Conservation (phyloP, 2,797 vertebrate genomes). For the Gymnocypris eckloni region DNA sequence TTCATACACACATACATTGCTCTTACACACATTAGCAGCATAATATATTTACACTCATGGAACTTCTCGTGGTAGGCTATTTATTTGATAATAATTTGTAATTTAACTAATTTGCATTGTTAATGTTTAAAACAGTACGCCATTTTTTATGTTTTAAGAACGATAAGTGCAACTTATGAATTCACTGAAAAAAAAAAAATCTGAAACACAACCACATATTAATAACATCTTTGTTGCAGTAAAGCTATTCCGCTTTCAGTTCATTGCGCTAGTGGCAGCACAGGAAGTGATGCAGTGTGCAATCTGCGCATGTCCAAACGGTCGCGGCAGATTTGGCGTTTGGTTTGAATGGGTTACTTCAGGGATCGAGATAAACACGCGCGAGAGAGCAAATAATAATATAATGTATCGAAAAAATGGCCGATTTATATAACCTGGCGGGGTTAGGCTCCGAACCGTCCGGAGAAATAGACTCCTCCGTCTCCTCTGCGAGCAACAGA, state of each 20-base stretch:
- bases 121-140: neutral
- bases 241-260: neutral
- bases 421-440: slow-evolving; percentile 53
- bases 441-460: slow-evolving; percentile 54
- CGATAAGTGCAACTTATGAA: neutral
- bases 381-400: slow-evolving; percentile 45
- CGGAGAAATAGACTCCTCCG: slow-evolving; percentile 55
- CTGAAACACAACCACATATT: neutral
- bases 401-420: slow-evolving; percentile 74
- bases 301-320: slow-evolving; percentile 76
- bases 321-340: slow-evolving; percentile 80
- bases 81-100: neutral
- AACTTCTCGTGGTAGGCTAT: neutral
- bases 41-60: neutral
- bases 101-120: neutral
- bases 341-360: slow-evolving; percentile 68
- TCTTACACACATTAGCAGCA: neutral
- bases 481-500: slow-evolving; percentile 64
- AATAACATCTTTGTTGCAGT: neutral
- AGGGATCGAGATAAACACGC: neutral
- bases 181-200: neutral
- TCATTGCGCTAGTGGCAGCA: neutral
- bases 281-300: slow-evolving; percentile 48
- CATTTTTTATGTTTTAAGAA: neutral
- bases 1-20: neutral